Evolutionary conservation across 2,888 invertebrate species (phyloP).

Genomic region (Hyalella azteca): DNA sequence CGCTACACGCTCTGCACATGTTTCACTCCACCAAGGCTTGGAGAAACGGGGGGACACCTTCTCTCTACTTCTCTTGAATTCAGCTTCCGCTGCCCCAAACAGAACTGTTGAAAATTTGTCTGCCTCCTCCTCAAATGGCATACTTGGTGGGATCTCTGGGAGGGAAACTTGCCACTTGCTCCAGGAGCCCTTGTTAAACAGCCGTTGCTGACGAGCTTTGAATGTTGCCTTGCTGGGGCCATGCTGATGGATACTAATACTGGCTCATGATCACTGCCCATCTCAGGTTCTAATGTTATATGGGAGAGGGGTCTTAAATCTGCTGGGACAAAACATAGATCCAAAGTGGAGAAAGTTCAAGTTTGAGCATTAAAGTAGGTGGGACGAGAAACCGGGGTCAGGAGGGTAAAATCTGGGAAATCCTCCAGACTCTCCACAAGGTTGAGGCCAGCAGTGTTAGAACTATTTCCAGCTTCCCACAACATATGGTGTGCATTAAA

Average conservation of each 20-base stretch:
- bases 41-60: not conserved
- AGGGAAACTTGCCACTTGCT: not conserved
- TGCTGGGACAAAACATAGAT: not conserved
- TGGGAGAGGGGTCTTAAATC: not conserved
- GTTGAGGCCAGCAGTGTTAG: not conserved
- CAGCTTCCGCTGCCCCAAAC: not conserved
- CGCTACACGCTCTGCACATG: not conserved
- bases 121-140: not conserved
- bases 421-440: not conserved
- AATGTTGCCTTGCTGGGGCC: not conserved
- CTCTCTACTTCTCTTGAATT: not conserved
- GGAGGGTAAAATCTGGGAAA: not conserved
- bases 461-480: not conserved
- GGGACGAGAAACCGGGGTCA: too few species aligned
- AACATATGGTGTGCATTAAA: too few species aligned
- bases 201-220: not conserved
- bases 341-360: not conserved
- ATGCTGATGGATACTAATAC: not conserved
- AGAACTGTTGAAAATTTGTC: not conserved
- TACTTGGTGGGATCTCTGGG: not conserved
- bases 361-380: not conserved
- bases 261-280: not conserved
- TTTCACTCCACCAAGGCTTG: constrained; percentile 2
- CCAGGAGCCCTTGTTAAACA: not conserved
- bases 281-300: not conserved